A percentile compares a stretch with the other conserved stretches of the same genome.
These are phyloP conservation scores for Drosophila nigricruria DNA, from an alignment of 2,888 invertebrate species.

Conservation along the genomic window DNA sequence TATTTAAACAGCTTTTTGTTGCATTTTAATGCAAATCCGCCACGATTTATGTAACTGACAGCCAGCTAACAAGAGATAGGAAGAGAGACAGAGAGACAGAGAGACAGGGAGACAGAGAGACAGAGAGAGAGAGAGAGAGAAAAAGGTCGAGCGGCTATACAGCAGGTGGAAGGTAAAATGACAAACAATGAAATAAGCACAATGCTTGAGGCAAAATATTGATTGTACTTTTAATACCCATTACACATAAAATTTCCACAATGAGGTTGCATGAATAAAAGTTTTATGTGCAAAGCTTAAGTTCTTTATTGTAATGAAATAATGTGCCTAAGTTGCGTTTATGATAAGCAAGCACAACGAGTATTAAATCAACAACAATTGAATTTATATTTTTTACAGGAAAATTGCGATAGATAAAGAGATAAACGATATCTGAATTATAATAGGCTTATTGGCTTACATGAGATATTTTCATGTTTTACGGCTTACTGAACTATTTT, in stretches of 20 bases:
- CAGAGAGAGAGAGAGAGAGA: not conserved
- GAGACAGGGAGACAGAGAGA: not conserved
- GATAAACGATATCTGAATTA: not conserved
- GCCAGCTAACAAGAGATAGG: slow-evolving; percentile 7
- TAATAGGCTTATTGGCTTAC: not conserved
- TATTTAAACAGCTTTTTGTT: slow-evolving; percentile 77
- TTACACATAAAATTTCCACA: not conserved
- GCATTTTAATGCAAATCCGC: slow-evolving; percentile 69
- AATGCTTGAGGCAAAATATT: slow-evolving; percentile 53
- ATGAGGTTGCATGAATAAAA: not conserved
- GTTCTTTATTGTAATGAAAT: not conserved
- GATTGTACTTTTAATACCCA: slow-evolving; percentile 47
- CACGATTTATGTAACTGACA: slow-evolving; percentile 58
- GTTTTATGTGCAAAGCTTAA: not conserved
- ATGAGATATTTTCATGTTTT: not conserved
- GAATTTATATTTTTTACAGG: not conserved
- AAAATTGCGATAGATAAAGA: not conserved
- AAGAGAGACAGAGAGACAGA: not conserved
- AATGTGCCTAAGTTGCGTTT: not conserved
- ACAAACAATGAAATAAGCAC: slow-evolving; percentile 41
- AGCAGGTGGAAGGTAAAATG: slow-evolving; percentile 15
- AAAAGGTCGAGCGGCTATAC: not conserved
- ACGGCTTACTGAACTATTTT: not conserved
- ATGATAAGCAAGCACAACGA: not conserved
- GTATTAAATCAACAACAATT: not conserved